phyloP scores from a whole-genome alignment of 2,888 invertebrate species.

The Mythimna pallens region DNA sequence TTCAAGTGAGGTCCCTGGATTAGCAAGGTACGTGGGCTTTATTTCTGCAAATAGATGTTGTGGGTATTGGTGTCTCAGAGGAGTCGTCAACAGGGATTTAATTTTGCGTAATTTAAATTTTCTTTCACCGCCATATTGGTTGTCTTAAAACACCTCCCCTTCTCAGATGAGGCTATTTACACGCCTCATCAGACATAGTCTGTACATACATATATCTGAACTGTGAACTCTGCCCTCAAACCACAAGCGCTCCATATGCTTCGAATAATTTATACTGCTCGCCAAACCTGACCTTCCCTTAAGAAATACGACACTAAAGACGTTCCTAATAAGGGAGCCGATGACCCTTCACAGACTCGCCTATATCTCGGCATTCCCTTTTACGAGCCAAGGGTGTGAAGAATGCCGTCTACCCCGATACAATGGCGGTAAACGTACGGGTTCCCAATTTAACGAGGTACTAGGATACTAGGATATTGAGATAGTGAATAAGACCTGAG shows the following conservation, averaged over 20 bases:
- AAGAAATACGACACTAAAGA: conserved; percentile 69
- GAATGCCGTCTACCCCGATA: conserved; percentile 74
- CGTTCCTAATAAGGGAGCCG: conserved; percentile 72
- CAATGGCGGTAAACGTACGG: conserved; percentile 69
- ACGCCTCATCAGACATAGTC: no score
- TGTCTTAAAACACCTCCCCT: no score
- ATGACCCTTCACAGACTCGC: conserved; percentile 72
- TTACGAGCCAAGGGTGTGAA: conserved; percentile 78
- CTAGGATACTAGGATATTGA: conserved; percentile 62
- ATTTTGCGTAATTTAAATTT: no score
- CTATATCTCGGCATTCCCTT: conserved; percentile 73
- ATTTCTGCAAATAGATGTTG: no score
- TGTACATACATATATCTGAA: conserved; percentile 35
- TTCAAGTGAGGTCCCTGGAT: no score
- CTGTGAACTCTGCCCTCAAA: conserved; percentile 59
- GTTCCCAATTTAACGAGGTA: conserved; percentile 69
- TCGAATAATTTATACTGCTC: conserved; percentile 64
- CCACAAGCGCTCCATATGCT: conserved; percentile 62
- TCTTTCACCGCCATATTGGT: no score
- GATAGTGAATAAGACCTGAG: conserved; percentile 65
- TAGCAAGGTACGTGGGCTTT: no score
- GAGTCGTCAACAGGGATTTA: no score
- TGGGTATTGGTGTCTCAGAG: no score
- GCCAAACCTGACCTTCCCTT: conserved; percentile 69
- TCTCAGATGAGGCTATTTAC: no score